Conservation (phyloP, 2,888 invertebrate genomes). For the Phytoseiulus persimilis region DNA sequence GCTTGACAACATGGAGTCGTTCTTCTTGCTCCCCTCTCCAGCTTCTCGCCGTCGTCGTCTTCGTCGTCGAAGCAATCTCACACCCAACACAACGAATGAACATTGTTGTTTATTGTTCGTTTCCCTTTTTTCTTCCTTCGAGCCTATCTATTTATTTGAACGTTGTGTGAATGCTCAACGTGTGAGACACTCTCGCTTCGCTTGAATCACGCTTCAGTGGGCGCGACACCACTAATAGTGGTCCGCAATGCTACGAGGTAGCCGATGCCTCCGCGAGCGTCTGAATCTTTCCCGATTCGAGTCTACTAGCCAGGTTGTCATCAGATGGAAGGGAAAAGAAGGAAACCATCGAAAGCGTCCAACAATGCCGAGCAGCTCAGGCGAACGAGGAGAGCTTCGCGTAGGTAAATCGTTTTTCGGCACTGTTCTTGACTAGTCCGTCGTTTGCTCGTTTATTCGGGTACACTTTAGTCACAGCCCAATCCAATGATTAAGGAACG, state of each 20-base stretch:
- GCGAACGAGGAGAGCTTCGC: neutral
- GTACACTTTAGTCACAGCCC: neutral
- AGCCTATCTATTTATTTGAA: neutral
- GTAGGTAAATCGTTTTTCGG: neutral
- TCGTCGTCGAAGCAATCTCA: neutral
- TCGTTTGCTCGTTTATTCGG: neutral
- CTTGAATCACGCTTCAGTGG: neutral
- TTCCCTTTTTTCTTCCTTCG: neutral
- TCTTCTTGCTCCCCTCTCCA: neutral
- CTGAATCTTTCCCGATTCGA: neutral
- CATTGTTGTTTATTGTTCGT: neutral
- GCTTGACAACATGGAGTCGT: neutral
- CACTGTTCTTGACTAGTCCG: neutral
- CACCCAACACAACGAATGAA: neutral
- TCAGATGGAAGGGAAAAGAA: neutral
- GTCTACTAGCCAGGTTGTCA: neutral
- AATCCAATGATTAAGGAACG: neutral
- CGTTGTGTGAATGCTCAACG: neutral
- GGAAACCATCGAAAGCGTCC: neutral
- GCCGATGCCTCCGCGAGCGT: neutral
- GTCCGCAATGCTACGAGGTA: neutral
- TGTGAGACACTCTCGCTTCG: neutral
- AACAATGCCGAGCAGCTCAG: neutral
- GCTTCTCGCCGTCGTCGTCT: neutral
- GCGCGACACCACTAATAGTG: slow-evolving; percentile 5